A percentile compares a stretch with the other conserved stretches of the same genome.
These are phyloP conservation scores for Micromesistius poutassou DNA, from an alignment of 2,797 vertebrate genomes.

Conservation along the genomic window DNA sequence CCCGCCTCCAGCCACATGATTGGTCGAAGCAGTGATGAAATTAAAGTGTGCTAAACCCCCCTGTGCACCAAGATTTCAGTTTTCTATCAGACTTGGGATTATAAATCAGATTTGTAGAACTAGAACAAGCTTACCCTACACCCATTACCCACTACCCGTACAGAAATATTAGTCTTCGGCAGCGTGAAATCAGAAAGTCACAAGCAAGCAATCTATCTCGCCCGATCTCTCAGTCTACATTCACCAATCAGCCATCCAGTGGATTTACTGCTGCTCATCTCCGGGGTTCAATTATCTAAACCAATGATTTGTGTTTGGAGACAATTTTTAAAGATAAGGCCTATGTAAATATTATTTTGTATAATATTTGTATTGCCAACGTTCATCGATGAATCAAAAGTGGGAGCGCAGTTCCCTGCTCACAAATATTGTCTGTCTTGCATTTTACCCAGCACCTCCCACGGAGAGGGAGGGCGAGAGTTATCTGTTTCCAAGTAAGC, in stretches of 20 bases:
- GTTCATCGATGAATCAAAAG: neutral
- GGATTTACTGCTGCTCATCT: neutral
- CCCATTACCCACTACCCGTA: neutral
- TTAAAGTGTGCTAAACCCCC: too few relatives aligned
- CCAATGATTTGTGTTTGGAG: neutral
- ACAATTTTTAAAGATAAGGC: neutral
- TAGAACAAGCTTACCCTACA: neutral
- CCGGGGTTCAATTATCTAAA: neutral
- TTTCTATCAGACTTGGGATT: too few relatives aligned
- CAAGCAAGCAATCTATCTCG: neutral
- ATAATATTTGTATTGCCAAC: neutral
- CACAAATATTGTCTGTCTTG: neutral
- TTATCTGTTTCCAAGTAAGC: neutral
- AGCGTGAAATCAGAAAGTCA: neutral
- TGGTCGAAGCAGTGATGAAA: neutral
- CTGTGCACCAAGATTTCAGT: neutral
- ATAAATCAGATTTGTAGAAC: neutral
- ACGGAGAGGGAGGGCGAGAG: neutral
- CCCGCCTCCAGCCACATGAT: neutral
- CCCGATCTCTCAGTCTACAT: neutral
- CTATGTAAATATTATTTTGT: neutral
- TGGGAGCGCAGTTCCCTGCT: neutral
- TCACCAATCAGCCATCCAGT: neutral
- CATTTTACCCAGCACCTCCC: neutral
- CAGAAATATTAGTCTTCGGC: neutral